Base-by-base conservation (phyloP, 2,797 vertebrate species). In the Urophycis tenuis region DNA sequence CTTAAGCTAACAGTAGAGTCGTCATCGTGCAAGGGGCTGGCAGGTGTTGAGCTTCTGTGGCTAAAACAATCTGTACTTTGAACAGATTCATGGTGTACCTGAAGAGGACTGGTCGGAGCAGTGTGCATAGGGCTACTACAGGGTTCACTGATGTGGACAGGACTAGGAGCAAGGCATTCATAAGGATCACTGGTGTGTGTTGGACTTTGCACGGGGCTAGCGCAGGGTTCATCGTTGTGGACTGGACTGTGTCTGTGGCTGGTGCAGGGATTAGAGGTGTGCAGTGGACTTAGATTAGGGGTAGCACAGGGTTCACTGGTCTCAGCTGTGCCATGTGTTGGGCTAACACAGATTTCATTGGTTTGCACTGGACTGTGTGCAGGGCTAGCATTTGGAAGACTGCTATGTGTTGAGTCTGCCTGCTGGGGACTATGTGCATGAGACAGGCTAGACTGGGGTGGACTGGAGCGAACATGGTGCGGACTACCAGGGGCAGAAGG, bases 401-500 rank as follows among this genome's bases (percentile, higher is more conserved):
- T 82, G 72, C 79, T 81, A 8, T 77, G 9, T 39, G 49, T 30
- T 2, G 17, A 75, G 70, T 53, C 77, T 67, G 64, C 76, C 70
- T 73, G 80, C 35, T 80, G 75, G 45, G 77, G 64, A 70, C 53
- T 69, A 29, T 64, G 53, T 84, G 41, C 85, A 74, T 79, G 79
- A 73, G 74, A 19, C 53, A 45, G 75, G 70, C 81, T 81, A 78
- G 80, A 85, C 73, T 71, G 74, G 22, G 64, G 11, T 78, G 72
- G 19, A 76, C 67, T 73, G 75, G 73, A 80, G 31, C 80, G 72
- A 74, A 73, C 49, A 39, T 84, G 75, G 82, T 73, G 19, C 82
- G 87, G 83, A 87, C 84, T 86, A 87, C 79, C 77, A 81, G 85
- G 87, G 88, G 85, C 85, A 80, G 83, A 84, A 86, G 76, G 84